Base-by-base conservation (phyloP, 1,140 invertebrate species). In the Magallana angulata region DNA sequence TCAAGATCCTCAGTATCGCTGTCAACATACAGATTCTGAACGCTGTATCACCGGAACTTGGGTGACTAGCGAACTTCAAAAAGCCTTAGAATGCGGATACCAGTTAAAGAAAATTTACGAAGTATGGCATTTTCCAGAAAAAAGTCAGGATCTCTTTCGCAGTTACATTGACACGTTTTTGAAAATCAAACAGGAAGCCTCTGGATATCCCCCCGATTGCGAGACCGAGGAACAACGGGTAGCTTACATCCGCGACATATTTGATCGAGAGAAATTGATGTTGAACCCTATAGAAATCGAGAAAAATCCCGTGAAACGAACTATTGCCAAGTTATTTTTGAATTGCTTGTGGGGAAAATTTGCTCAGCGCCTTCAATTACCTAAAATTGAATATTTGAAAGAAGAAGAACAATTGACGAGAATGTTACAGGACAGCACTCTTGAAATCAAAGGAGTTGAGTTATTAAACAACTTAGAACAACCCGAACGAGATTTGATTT, bases 221-320 rank as follows among this genome's bases (percentile, higher is more conserved):
- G 2, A 76, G 64, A 91, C 91, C 9, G 88, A 88, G 56, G 68
- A 88, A n/a, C 87, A 88, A 24, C 18, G 36, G 24, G 6, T 5
- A 2, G 85, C 7, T 91, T 95, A 94, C 82, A 90, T 95, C 8
- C 14, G 68, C 24, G 71, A 93, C 8, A 93, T 90, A 24, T 16
- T 90, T 48, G 0, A 68, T 86, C 30, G 92, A 95, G 90, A 81
- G 36, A 92, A 92, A 16, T 87, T 95, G 18, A 18, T 76, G n/a
- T 82, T 95, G 16, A 91, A 95, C 30, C 56, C 16, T 9, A 71
- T 90, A 16, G 90, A 92, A 58, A 94, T 95, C 60, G 82, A 62
- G 56, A 89, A 92, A 84, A 95, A 95, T 84, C 89, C 91, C 0
- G 94, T 93, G 14, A 14, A 90, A 18, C 16, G 91, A n/a, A 71